These are phyloP conservation scores for Dinothrombium tinctorium DNA, from an alignment of 1,140 invertebrate genomes.

Conservation along the genomic window DNA sequence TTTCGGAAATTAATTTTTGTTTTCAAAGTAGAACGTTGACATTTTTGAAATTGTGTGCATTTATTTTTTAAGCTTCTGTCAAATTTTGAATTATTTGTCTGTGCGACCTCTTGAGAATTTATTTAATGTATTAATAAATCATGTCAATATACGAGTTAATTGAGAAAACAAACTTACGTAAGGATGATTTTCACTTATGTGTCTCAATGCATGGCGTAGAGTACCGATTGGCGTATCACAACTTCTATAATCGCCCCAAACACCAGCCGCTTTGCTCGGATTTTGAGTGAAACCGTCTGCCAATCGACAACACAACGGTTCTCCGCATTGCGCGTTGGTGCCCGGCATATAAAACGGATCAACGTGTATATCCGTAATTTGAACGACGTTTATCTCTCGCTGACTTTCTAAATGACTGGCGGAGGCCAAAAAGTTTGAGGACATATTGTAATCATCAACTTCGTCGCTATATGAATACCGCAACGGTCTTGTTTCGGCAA, in stretches of 20 bases:
- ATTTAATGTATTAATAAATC: no score
- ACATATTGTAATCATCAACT: not conserved
- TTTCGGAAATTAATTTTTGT: no score
- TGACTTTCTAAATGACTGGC: not conserved
- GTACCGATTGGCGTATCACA: conserved; percentile 73
- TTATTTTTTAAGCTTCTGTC: no score
- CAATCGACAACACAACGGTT: conserved; percentile 62
- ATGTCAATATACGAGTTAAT: no score
- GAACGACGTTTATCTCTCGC: conserved; percentile 43
- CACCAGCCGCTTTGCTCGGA: conserved; percentile 51
- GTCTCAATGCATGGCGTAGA: conserved; percentile 65
- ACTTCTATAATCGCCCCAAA: conserved; percentile 69
- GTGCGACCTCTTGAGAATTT: no score
- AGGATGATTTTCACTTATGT: conserved; percentile 53
- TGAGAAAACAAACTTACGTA: conserved; percentile 11
- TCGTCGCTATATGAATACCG: not conserved
- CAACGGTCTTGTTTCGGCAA: no score
- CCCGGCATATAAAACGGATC: conserved; percentile 79
- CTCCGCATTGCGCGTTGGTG: conserved; percentile 63
- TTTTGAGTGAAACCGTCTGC: conserved; percentile 26
- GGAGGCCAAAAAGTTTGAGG: not conserved
- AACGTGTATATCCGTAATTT: conserved; percentile 77
- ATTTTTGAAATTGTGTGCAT: no score
- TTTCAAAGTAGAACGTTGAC: no score
- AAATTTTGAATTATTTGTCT: no score